These are phyloP conservation scores for Rhagonycha lutea DNA, from an alignment of 2,888 invertebrate species.

Conservation along the genomic window DNA sequence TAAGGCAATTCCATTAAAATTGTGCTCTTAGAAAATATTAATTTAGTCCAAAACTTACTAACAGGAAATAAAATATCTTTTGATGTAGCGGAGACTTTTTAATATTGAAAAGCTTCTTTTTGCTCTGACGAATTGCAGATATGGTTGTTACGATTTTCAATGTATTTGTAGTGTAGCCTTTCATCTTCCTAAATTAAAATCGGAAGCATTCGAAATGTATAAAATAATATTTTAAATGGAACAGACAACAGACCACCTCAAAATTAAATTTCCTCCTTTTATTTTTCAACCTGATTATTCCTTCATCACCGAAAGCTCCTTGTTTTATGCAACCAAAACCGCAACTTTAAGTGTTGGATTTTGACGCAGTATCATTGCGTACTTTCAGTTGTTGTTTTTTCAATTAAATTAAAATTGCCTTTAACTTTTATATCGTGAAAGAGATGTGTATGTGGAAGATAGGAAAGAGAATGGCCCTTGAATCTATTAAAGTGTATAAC, in stretches of 20 bases:
- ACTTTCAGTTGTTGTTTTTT: slow-evolving; percentile 4
- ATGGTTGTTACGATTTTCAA: slow-evolving; percentile 18
- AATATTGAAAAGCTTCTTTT: slow-evolving; percentile 24
- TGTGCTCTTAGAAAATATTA: background rate
- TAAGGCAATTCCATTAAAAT: background rate
- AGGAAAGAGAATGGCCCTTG: slow-evolving; percentile 25
- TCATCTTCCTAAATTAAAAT: slow-evolving; percentile 26
- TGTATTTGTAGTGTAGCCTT: slow-evolving; percentile 18
- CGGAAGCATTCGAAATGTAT: background rate
- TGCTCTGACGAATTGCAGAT: slow-evolving; percentile 1
- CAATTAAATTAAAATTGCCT: slow-evolving; percentile 28
- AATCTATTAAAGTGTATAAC: slow-evolving; percentile 28
- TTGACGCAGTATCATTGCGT: background rate
- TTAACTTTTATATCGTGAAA: slow-evolving; percentile 21
- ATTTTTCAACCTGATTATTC: background rate
- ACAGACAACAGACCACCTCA: background rate
- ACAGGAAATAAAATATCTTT: slow-evolving; percentile 8
- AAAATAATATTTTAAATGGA: background rate
- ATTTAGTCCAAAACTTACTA: slow-evolving; percentile 6
- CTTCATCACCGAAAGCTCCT: background rate
- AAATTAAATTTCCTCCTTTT: background rate
- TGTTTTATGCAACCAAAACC: background rate
- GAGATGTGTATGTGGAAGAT: slow-evolving; percentile 28
- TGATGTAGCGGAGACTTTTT: slow-evolving; percentile 18
- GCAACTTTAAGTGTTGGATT: background rate